Base-by-base conservation (phyloP, 2,888 invertebrate genomes). In the Phortica magna region DNA sequence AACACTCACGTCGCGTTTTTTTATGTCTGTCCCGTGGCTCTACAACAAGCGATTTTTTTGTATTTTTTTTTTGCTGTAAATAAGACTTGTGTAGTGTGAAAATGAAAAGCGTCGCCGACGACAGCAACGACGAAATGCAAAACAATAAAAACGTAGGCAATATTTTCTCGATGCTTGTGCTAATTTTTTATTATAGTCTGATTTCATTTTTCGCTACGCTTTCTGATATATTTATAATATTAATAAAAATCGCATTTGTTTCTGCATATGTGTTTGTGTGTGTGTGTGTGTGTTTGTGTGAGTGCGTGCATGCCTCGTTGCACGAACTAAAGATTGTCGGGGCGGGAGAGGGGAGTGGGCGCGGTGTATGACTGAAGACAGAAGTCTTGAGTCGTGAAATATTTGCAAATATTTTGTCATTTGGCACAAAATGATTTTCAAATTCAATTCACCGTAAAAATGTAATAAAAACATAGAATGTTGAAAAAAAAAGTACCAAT, bases 371-470 rank as follows among this genome's bases (percentile, higher is more conserved):
- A 4, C 31, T 31, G 31, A 31, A 31, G 31, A 31, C 31, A 31
- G 31, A 31, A 31, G 31, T 31, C 31, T 2, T 31, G 31, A 31
- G 31, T 72, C 22, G 55, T 57, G 65, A 74, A 65, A 39, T 67
- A 67, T 64, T n/a, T 55, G 72, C 72, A 55, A 42, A 55, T 73
- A 42, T 67, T 67, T 65, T 57, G 57, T 43, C 73, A 59, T 73
- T 75, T 67, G 67, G 67, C 67, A 67, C 67, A 74, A 77, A 74
- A 68, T 73, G 75, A 75, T 75, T 72, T 72, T 74, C 67, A 42
- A 74, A 74, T 74, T 74, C 65, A 74, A 74, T 77, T 74, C 77
- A 57, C 61, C 61, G 74, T 55, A 68, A 73, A 73, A 70, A 76
- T 59, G 68, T 48, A 76, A 67, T 61, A 71, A 64, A 48, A 71